Base-by-base conservation (phyloP, 2,113 vertebrate genomes). In the Mixornis gularis region DNA sequence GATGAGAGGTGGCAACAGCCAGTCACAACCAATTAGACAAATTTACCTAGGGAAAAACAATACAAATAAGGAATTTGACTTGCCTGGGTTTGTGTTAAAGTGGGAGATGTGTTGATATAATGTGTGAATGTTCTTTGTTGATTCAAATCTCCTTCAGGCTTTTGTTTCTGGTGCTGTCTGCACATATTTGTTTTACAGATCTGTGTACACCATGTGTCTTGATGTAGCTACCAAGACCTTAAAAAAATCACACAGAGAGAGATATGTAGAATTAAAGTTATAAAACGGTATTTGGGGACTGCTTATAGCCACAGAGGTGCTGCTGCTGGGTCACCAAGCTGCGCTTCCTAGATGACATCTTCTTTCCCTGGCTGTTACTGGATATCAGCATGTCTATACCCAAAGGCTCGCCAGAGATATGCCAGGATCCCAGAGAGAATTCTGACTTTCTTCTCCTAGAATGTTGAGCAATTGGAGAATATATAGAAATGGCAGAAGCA, bases 21-120 rank as follows among this genome's bases (percentile, higher is more conserved):
- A 77, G 52, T 96, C 93, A 53, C 63, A 90, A 71, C 38, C 58
- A 44, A 46, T 94, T 93, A 96, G 68, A 43, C n/a, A 56, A 85
- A 86, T 94, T 93, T 83, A 53, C 88, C 71, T 94, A 62, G 71
- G 44, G 20, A 60, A 87, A 95, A 86, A 27, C 70, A 93, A 36
- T 59, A 60, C 14, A 26, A 51, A 66, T 85, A 60, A 41, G 52
- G 71, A 70, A 66, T 72, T 74, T 82, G 48, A 48, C 66, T 58
- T 60, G 46, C 40, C 49, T 66, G 68, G 34, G 51, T 73, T 94
- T 95, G 53, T 80, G 72, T 79, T 66, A 16, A 81, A 58, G 21
- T 36, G 30, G 2, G 27, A 13, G 25, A 38, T 82, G 43, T 17
- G 8, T 71, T 59, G 34, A 10, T 95, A 51, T 27, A 52, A 52